A percentile compares a stretch with the other conserved stretches of the same genome.
phyloP scores from a whole-genome alignment of 2,888 invertebrate species.

The Petrolisthes manimaculis region DNA sequence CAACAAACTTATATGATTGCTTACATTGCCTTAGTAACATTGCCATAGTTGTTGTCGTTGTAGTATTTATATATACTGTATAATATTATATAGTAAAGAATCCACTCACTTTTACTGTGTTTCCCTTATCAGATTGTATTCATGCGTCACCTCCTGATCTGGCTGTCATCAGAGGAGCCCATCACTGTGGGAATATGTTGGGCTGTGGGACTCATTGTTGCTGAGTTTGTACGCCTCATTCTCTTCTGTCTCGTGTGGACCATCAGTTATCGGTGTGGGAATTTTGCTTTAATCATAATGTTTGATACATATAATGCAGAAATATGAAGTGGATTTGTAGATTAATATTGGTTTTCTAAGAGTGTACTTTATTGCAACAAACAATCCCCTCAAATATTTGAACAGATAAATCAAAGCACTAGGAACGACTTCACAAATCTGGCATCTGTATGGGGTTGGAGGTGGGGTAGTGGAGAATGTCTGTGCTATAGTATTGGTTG shows the following conservation, averaged over 20 bases:
- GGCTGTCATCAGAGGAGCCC: constrained; percentile 70
- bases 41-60: not conserved
- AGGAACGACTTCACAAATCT: too few relatives aligned
- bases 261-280: constrained; percentile 70
- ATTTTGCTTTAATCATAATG: not conserved
- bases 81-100: not conserved
- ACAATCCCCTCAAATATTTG: too few relatives aligned
- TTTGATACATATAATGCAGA: too few relatives aligned
- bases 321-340: too few relatives aligned
- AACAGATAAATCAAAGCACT: too few relatives aligned
- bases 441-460: too few relatives aligned
- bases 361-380: too few relatives aligned
- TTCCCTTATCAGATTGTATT: constrained; percentile 70
- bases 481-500: too few relatives aligned
- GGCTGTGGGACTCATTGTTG: constrained; percentile 71
- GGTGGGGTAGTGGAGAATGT: too few relatives aligned
- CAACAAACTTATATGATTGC: too few relatives aligned
- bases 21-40: not conserved
- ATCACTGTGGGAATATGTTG: constrained; percentile 72
- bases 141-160: constrained; percentile 71
- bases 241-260: constrained; percentile 73
- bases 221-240: constrained; percentile 72
- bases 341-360: too few relatives aligned
- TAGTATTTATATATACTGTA: not conserved
- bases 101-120: not conserved